Evolutionary conservation across 2,113 vertebrate species (phyloP), one percentile per base, ranked within the genome.

Genomic region (Thermophis baileyi): DNA sequence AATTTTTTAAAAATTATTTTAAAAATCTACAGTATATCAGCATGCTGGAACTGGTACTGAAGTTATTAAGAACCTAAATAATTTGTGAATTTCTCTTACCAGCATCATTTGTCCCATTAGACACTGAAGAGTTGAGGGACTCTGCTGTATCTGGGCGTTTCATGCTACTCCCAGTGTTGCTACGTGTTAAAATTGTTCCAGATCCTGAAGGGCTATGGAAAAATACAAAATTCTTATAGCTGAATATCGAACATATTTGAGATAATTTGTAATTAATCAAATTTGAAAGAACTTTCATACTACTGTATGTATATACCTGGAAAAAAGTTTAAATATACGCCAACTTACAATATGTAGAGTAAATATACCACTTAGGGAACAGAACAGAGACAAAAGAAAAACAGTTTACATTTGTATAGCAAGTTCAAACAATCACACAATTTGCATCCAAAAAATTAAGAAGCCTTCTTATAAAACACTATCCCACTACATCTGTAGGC

Each of bases 61-160:
- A n/a, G 54, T 35, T 4, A 55, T 81, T 54, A 24, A 12, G 47
- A 20, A 6, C 1, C 16, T 85, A 74, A 1, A 85, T 47, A 49
- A 11, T 89, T 85, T 55, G 27, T 35, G 25, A 47, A 89, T 47
- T 88, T 87, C 30, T 87, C 96, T 94, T 94, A 99, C 99, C 99
- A 96, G 99, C 98, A 93, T 99, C 99, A 7, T 98, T 99, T 95
- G 99, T 99, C 94, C 99, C 99, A 88, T 99, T 99, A 94, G 99
- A 99, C 98, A 99, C 98, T 93, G 99, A 99, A 22, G 99, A 99
- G 96, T 98, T 98, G 95, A 99, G 98, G 55, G 99, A 99, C 89
- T 99, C 99, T 0, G 98, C 98, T 94, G 99, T 99, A 95, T 99
- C 98, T 0, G 99, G 99, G 54, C 99, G 98, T 95, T 99, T 99